phyloP scores from a whole-genome alignment of 2,113 vertebrate species.

The Zosterops japonicus region DNA sequence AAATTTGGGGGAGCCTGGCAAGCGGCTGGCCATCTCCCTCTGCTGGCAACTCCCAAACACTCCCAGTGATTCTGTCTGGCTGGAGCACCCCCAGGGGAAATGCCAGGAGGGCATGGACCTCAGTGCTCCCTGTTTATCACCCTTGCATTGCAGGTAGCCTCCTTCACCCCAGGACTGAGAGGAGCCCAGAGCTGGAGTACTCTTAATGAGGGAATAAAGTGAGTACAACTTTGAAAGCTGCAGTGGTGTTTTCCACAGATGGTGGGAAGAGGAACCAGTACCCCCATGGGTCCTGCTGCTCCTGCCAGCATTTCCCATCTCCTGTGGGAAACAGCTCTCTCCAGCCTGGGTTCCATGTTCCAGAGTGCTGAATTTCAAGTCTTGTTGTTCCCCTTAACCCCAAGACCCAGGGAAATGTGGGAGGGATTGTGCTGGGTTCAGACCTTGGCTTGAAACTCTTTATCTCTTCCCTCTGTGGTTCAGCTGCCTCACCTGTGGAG shows the following conservation, averaged over 20 bases:
- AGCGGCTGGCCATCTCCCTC: slow-evolving; percentile 6
- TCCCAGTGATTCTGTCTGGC: background rate
- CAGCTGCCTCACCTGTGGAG: background rate
- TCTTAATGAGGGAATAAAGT: background rate
- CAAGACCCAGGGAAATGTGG: background rate
- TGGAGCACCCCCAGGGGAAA: background rate
- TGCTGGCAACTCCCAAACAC: background rate
- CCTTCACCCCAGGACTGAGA: background rate
- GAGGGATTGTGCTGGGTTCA: background rate
- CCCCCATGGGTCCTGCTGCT: background rate
- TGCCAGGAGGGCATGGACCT: background rate
- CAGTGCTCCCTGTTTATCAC: rapidly evolving
- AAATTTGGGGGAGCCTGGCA: background rate
- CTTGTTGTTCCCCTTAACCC: background rate
- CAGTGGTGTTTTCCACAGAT: background rate
- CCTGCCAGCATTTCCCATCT: background rate
- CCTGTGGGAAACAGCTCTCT: background rate
- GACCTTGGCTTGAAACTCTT: background rate
- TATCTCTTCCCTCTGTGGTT: background rate
- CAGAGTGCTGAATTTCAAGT: background rate
- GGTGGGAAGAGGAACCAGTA: background rate
- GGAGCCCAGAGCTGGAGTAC: background rate
- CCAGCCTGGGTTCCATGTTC: background rate
- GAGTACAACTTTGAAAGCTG: background rate
- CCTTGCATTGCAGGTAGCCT: background rate